Base-by-base conservation (phyloP, 2,113 vertebrate species). In the Apaloderma vittatum region DNA sequence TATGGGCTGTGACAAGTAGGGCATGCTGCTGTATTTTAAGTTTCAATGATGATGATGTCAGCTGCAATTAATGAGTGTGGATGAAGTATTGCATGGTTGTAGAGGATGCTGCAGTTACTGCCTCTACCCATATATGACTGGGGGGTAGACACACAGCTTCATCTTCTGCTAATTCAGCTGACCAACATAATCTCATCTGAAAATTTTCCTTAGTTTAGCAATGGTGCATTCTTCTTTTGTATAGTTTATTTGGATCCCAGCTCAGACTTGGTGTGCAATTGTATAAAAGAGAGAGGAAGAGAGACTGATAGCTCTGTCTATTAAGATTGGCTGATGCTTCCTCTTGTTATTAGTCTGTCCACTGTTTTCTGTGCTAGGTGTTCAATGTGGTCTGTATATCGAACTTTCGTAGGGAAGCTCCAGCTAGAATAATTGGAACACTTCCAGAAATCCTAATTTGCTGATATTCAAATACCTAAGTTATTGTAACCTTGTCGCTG, bases 51-150 rank as follows among this genome's bases (percentile, higher is more conserved):
- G 58, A 57, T 12, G 7, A 9, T 71, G 34, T 89, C 34, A 91
- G 14, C 24, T 73, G 45, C 76, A 94, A 40, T 27, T 54, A 43
- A 43, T 15, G 19, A 34, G 5, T 49, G 10, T 59, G 15, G 49
- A 57, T 63, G 48, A 79, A 68, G 17, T 72, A 45, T 59, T 88
- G 12, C 27, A 30, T 0, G 0, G 15, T 24, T 46, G 12, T 36
- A 76, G 46, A 86, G 55, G 17, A 34, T 68, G 9, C 45, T 83
- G 36, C 51, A 66, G 6, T 40, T 36, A 54, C 52, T 67, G 6
- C 32, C 2, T 0, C 19, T 73, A n/a, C 26, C n/a, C 5, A 2
- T 45, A 13, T 14, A 0, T 46, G 30, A 16, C 29, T 37, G 20
- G 8, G 14, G 90, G 8, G 5, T 59, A 68, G 34, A 15, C 59